Base-by-base conservation (phyloP, 2,113 vertebrate species). In the Gavia stellata region DNA sequence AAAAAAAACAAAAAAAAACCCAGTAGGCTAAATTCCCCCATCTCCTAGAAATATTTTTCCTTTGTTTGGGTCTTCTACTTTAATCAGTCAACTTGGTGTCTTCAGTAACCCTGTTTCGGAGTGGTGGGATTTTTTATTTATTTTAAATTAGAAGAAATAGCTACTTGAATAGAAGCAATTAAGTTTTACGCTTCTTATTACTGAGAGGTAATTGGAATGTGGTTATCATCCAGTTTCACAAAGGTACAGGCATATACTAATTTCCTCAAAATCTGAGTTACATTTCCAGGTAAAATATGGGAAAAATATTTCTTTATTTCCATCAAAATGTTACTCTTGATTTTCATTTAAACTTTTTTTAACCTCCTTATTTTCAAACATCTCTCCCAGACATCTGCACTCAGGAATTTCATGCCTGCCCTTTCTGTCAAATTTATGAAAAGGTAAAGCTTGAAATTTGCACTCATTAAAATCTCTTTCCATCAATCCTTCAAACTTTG, bases 391-490 rank as follows among this genome's bases (percentile, higher is more conserved):
- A 92, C 62, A 97, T 95, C 93, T 97, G 94, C 44, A 94, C 86
- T 44, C 73, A 91, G 82, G 47, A 96, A 97, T 97, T 97, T 94
- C 83, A 97, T 56, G 70, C 75, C 85, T 90, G 72, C 5, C 44
- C 62, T 90, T 95, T 94, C 92, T 94, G 71, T 50, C 68, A 95
- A 75, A 96, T 91, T 97, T 97, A 92, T 72, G 68, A 96, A 84
- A 96, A 84, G 65, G 78, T 88, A 97, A 95, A 68, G 34, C 82
- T 91, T 96, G 89, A 97, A 97, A 97, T 96, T 90, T 38, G 2
- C 65, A 81, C 68, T 94, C 92, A 96, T 96, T 97, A 97, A 96
- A 93, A 97, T 94, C 75, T 78, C 58, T 80, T 93, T 94, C 79
- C 70, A 97, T 92, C 96, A 98, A 58, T 97, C 85, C 77, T 58